Percentiles rank a stretch among this genome's conserved stretches.
These are phyloP conservation scores for Acronicta psi DNA, from an alignment of 2,888 invertebrate genomes.

Conservation along the genomic window DNA sequence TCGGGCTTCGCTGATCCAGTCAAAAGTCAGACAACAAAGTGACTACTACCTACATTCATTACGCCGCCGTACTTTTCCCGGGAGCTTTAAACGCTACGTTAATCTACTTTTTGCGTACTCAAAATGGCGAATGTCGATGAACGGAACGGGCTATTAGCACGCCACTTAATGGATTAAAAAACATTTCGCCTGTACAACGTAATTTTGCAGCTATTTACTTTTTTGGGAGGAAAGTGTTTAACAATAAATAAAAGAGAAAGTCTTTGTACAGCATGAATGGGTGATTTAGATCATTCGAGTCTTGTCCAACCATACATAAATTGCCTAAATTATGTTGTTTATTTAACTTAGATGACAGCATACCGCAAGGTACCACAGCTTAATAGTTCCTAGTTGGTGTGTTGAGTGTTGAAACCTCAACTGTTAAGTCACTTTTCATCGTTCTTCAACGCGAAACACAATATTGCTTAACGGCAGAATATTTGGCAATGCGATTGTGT, in stretches of 20 bases:
- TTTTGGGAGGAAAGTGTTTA: neutral
- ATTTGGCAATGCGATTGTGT: too few species aligned
- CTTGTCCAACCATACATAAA: too few species aligned
- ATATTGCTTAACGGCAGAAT: too few species aligned
- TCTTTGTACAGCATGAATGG: too few species aligned
- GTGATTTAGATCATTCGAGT: too few species aligned
- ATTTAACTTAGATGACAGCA: too few species aligned
- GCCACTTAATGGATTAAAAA: constrained; percentile 33
- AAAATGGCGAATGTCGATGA: constrained; percentile 46
- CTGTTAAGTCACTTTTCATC: too few species aligned
- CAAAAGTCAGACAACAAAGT: neutral
- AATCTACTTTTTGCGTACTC: constrained; percentile 41
- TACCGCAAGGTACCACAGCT: too few species aligned
- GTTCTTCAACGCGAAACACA: too few species aligned
- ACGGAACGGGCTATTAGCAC: constrained; percentile 34
- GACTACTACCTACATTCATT: constrained; percentile 16
- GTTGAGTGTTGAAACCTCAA: too few species aligned
- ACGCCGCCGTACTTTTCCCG: constrained; percentile 26
- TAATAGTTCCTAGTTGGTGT: too few species aligned
- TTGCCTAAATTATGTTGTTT: too few species aligned
- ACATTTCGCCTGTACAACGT: neutral
- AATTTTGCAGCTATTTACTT: neutral
- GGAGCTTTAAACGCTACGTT: constrained; percentile 21
- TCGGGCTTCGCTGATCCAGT: neutral
- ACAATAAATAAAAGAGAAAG: neutral